Evolutionary conservation across 2,797 vertebrate genomes (phyloP), one percentile per base, ranked within the genome.

Genomic region (Scyliorhinus canicula): DNA sequence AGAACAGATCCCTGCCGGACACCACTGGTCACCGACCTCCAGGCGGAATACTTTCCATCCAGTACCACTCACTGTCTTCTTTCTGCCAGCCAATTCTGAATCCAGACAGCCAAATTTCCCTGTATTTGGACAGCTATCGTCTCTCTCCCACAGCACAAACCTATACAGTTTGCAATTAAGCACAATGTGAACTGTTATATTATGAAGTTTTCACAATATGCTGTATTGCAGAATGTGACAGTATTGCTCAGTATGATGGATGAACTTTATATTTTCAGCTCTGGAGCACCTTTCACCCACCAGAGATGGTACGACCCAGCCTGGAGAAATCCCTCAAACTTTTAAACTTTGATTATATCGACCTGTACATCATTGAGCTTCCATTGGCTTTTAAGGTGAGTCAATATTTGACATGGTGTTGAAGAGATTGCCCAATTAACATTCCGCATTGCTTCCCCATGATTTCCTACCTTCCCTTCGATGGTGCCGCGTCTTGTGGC

Each of bases 351-450:
- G 98, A 99, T 95, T 99, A 98, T 0, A 97, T 99, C 3, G 98
- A 99, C 95, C 98, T 99, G 93, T 99, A 99, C 95, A 98, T 99
- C 95, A 96, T 99, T 60, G 99, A 99, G 96, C 82, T 99, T 71
- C 98, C 99, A 19, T 98, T 97, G 96, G 98, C 98, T 95, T 98
- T 99, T 95, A 98, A 98, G 98, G 99, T 99, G 96, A 40, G 55
- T 63, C 52, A 14, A 3, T 31, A 57, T 35, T 4, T 14, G 57
- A 2, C 6, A 11, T 6, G 12, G 31, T 21, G 35, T 24, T 50
- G 47, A 85, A 52, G 24, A 31, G 24, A 8, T 26, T 90, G 31
- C 55, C 35, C 3, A 40, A 40, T 91, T n/a, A 91, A 24, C 6
- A 63, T 91, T 19, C 52, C 50, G 35, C 4, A 14, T 57, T 55